Percentiles rank a stretch among this genome's conserved stretches.
Conservation (phyloP, 2,113 vertebrate species). For the Grus americana region DNA sequence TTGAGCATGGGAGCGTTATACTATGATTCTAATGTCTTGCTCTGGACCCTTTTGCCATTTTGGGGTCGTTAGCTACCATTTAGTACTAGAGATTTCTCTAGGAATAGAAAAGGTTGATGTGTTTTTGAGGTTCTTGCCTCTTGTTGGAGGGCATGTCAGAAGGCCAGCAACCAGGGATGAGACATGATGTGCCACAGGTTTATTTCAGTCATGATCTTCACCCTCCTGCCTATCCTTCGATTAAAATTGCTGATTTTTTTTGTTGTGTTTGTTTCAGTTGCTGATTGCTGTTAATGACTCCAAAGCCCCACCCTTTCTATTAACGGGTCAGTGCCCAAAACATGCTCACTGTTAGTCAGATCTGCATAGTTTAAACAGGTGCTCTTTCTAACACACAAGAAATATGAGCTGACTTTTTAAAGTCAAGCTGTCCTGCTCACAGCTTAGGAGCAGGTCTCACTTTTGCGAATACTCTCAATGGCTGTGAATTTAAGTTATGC, state of each 20-base stretch:
- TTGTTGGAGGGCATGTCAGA: neutral
- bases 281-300: neutral
- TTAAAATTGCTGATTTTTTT: neutral
- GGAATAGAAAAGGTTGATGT: neutral
- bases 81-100: neutral
- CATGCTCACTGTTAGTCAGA: slow-evolving; percentile 7
- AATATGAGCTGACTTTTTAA: slow-evolving; percentile 31
- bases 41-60: neutral
- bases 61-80: neutral
- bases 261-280: neutral
- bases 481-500: slow-evolving; percentile 17
- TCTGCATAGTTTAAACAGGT: slow-evolving; percentile 60
- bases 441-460: neutral
- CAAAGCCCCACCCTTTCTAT: slow-evolving; percentile 35
- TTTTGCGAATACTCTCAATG: neutral
- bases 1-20: neutral
- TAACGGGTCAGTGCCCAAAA: slow-evolving; percentile 58
- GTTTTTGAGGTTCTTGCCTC: neutral
- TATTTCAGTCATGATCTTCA: neutral
- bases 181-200: neutral
- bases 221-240: neutral
- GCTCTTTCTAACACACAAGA: slow-evolving; percentile 29
- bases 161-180: neutral
- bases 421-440: slow-evolving; percentile 49
- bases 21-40: neutral